phyloP scores from a whole-genome alignment of 2,888 invertebrate genomes.

The Polydrusus pterygomalis region DNA sequence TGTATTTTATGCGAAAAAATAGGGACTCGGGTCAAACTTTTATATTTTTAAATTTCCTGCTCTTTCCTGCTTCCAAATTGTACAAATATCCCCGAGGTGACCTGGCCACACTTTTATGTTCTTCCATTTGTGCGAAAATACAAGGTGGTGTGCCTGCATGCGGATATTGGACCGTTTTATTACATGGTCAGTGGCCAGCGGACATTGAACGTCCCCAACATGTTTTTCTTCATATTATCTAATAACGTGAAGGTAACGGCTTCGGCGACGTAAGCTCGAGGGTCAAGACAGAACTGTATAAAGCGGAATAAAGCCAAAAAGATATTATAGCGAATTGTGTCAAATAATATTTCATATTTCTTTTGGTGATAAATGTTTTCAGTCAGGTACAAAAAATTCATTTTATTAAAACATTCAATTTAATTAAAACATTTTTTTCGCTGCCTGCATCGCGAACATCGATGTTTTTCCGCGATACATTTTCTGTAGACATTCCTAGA shows the following conservation, averaged over 20 bases:
- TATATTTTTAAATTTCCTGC: constrained; percentile 52
- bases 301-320: too few species aligned
- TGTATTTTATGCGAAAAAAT: not conserved
- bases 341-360: too few species aligned
- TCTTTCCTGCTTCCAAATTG: constrained; percentile 39
- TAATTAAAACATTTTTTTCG: too few species aligned
- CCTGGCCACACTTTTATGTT: constrained; percentile 56
- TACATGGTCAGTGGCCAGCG: constrained; percentile 69
- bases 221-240: constrained; percentile 58
- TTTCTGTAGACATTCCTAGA: too few species aligned
- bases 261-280: constrained; percentile 2
- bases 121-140: constrained; percentile 55
- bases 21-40: constrained; percentile 24
- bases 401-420: too few species aligned
- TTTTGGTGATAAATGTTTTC: too few species aligned
- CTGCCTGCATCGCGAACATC: too few species aligned
- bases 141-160: constrained; percentile 62
- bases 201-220: constrained; percentile 66
- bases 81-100: constrained; percentile 54
- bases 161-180: constrained; percentile 74
- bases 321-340: too few species aligned
- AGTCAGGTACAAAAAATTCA: too few species aligned
- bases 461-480: too few species aligned
- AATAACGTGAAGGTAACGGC: constrained; percentile 48
- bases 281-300: constrained; percentile 11